phyloP scores from a whole-genome alignment of 2,113 vertebrate genomes.

The Saccopteryx leptura region DNA sequence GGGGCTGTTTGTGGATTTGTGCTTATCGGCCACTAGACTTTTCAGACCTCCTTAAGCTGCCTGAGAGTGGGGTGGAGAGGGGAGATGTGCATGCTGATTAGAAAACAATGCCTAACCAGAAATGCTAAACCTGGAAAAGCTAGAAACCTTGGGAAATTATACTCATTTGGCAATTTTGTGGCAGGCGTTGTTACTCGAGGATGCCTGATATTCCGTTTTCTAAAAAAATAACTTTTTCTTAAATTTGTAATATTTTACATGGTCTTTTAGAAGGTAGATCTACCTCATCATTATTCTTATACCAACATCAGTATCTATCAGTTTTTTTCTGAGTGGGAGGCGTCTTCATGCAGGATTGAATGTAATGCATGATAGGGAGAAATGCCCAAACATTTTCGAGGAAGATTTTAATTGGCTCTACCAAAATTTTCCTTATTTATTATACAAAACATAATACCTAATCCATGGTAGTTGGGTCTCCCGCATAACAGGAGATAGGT shows the following conservation, averaged over 20 bases:
- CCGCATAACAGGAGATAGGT: conserved; percentile 56
- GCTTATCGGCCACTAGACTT: not conserved
- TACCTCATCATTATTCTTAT: not conserved
- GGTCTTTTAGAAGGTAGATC: not conserved
- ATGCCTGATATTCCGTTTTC: conserved; percentile 40
- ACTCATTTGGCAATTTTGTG: not conserved
- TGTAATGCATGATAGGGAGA: not conserved
- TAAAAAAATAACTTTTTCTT: conserved; percentile 25
- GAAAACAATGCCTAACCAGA: not conserved
- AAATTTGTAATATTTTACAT: not conserved
- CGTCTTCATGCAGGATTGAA: not conserved
- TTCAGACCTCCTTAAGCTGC: not conserved
- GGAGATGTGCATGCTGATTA: not conserved
- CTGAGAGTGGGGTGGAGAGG: not conserved
- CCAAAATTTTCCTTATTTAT: conserved; percentile 56
- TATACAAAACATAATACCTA: conserved; percentile 55
- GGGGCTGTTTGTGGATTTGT: not conserved
- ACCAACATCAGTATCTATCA: not conserved
- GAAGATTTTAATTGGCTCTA: conserved; percentile 65
- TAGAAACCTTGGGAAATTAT: not conserved
- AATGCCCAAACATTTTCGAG: conserved; percentile 11
- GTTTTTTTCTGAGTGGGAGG: conserved; percentile 4
- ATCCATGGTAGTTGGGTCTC: conserved; percentile 56
- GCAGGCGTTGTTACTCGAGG: not conserved
- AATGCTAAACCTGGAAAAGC: not conserved